phyloP scores from a whole-genome alignment of 2,797 vertebrate genomes.

The Rousettus madagascariensis region DNA sequence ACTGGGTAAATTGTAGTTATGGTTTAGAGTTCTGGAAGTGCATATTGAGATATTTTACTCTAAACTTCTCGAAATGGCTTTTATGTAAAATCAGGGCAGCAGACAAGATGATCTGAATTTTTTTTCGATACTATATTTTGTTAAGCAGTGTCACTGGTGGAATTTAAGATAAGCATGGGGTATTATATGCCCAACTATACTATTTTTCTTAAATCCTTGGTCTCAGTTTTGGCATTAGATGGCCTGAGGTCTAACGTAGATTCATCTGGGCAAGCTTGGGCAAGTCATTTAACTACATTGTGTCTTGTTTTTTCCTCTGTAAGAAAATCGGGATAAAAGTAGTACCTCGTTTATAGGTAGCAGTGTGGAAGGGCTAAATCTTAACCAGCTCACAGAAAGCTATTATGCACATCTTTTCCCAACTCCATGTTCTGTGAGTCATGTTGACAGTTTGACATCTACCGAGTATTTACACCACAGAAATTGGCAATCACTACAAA shows the following conservation, averaged over 20 bases:
- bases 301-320: background rate
- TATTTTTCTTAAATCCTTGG: background rate
- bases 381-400: background rate
- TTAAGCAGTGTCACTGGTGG: background rate
- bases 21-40: background rate
- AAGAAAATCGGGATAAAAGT: background rate
- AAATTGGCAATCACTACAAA: background rate
- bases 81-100: background rate
- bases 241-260: background rate
- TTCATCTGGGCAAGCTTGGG: background rate
- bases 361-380: background rate
- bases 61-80: background rate
- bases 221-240: background rate
- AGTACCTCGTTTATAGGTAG: background rate
- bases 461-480: background rate
- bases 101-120: background rate
- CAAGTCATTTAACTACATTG: background rate
- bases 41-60: background rate
- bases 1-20: background rate
- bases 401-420: background rate
- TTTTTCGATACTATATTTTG: background rate
- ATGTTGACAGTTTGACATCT: background rate
- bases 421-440: background rate
- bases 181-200: background rate
- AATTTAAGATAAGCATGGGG: background rate